Base-by-base conservation (phyloP, 2,888 invertebrate genomes). In the Heterodera filipjevi region DNA sequence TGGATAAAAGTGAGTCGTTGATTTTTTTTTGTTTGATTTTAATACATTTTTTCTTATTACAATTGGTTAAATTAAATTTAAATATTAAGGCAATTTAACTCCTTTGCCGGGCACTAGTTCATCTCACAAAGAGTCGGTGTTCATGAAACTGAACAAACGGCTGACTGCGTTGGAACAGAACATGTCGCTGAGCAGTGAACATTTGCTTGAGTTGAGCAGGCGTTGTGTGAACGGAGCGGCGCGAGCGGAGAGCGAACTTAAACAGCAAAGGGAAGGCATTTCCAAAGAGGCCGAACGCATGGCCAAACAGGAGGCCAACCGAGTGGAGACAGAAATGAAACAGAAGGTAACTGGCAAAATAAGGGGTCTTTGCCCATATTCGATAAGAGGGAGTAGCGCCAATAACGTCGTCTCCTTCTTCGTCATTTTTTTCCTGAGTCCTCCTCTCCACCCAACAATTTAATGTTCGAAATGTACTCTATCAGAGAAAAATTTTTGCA, bases 171-270 rank as follows among this genome's bases (percentile, higher is more conserved):
- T 99, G 85, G 99, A 99, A 91, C 92, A 95, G 85, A 99, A 99
- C 91, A 95, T 99, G 93, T 96, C 96, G 22, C 92, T 99, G 66
- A 96, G 96, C 84, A 94, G 95, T 80, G 95, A 96, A 71, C 70
- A 77, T 30, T 19, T 79, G n/a, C 59, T 46, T 27, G 78, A 68
- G 53, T 19, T 66, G 32, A 30, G 39, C 30, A 59, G 46, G 71
- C 35, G 73, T 19, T n/a, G 70, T 53, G 32, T 32, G 32, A 27
- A 35, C 30, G 79, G 73, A 66, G 44, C 27, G 32, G 33, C 49
- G 27, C 33, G 46, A 30, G 32, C 44, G 44, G 22, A 49, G 22
- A 46, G 59, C n/a, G 76, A 76, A 33, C 35, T 73, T n/a, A 35
- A 14, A 12, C 53, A 44, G 66, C 39, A 59, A 59, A 6, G 46